These are phyloP conservation scores for Illadopsis cleaveri DNA, from an alignment of 2,113 vertebrate species.

Conservation along the genomic window DNA sequence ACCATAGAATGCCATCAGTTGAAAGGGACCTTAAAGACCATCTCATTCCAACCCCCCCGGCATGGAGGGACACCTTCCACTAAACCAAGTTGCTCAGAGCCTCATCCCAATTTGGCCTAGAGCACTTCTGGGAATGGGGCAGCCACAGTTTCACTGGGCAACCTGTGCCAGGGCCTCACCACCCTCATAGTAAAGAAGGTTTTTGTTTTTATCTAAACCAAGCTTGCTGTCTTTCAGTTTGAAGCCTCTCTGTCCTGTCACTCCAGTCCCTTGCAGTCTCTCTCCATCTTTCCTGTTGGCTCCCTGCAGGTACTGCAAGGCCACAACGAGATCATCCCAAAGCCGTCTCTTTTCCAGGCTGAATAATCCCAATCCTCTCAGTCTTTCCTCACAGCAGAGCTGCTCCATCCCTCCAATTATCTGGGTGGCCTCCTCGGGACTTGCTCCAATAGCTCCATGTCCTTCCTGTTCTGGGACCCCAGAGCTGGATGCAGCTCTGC, in stretches of 20 bases:
- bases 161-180: background rate
- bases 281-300: background rate
- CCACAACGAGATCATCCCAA: background rate
- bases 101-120: background rate
- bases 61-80: too few species aligned
- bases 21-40: background rate
- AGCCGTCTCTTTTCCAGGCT: background rate
- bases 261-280: background rate
- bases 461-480: background rate
- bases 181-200: accelerated
- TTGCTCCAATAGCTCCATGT: background rate
- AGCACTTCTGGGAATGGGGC: background rate
- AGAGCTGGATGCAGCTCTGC: background rate
- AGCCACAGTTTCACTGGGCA: background rate
- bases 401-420: background rate
- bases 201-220: background rate
- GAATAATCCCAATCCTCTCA: background rate
- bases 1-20: background rate
- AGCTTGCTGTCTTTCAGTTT: background rate
- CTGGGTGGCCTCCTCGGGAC: background rate
- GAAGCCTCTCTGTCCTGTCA: background rate
- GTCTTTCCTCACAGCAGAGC: background rate
- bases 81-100: background rate
- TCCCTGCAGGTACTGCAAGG: background rate
- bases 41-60: background rate